Percentiles rank a stretch among this genome's conserved stretches.
Evolutionary conservation across 2,797 vertebrate genomes (phyloP).

Genomic region (Halcyon leucocephala): DNA sequence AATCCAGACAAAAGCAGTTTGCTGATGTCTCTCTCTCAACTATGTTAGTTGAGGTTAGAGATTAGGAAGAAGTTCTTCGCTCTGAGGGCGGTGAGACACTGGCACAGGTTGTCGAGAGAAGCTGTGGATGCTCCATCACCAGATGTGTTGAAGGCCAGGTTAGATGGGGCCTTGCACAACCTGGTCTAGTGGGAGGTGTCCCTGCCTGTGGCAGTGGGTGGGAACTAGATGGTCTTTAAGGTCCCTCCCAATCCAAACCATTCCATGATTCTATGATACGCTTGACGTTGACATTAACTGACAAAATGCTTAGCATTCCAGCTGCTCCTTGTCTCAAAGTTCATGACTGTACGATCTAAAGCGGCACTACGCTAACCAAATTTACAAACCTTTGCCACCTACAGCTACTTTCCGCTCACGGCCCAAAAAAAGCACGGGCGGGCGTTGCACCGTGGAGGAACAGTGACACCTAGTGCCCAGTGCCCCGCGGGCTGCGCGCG

Average conservation of each 20-base stretch:
- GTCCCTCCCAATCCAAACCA: not conserved
- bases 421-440: conserved; percentile 67
- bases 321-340: not conserved
- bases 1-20: not conserved
- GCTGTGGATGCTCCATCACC: not conserved
- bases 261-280: too few species aligned
- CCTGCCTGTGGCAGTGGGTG: too few species aligned
- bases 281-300: not conserved
- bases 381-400: not conserved
- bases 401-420: conserved; percentile 23
- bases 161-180: not conserved
- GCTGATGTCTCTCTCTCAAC: not conserved
- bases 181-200: not conserved
- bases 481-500: not conserved
- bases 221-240: not conserved
- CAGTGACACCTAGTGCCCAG: conserved; percentile 76
- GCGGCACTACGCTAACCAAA: not conserved
- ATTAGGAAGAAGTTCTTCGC: not conserved
- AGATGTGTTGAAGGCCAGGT: not conserved
- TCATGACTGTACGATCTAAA: not conserved
- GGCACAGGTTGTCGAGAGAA: not conserved
- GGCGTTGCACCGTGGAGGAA: conserved; percentile 21
- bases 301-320: not conserved
- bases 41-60: not conserved
- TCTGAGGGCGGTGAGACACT: not conserved